Percentiles rank a stretch among this genome's conserved stretches.
These are phyloP conservation scores for Cyanistes caeruleus DNA, from an alignment of 2,113 vertebrate species.

Conservation along the genomic window DNA sequence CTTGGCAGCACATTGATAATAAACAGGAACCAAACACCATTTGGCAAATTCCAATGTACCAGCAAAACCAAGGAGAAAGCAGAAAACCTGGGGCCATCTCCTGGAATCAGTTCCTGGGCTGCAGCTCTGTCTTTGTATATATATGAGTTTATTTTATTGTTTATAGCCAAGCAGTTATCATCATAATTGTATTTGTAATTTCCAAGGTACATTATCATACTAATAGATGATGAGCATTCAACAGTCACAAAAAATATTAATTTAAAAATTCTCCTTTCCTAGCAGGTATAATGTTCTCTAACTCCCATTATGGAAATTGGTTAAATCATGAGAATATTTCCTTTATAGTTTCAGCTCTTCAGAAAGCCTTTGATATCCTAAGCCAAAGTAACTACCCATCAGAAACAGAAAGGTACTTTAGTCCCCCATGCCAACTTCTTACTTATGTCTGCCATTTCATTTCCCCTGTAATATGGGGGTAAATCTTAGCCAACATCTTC, in stretches of 20 bases:
- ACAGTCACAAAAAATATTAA: conserved; percentile 22
- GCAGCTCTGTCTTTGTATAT: background rate
- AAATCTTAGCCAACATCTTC: conserved; percentile 31
- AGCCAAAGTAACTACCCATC: conserved; percentile 34
- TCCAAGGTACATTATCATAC: background rate
- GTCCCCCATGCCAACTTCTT: conserved; percentile 31
- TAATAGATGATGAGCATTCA: conserved; percentile 11
- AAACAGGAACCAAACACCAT: background rate
- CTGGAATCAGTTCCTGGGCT: background rate
- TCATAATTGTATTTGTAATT: conserved; percentile 27
- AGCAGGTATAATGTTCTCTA: conserved; percentile 21
- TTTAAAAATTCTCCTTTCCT: conserved; percentile 36
- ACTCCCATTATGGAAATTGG: conserved; percentile 38
- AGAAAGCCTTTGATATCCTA: conserved; percentile 40
- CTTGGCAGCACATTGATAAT: background rate
- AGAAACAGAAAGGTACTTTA: conserved; percentile 7
- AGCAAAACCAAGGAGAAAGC: background rate
- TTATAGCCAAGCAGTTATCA: background rate
- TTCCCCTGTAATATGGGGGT: background rate
- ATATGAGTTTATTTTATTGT: background rate
- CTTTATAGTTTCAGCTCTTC: conserved; percentile 23
- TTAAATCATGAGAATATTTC: conserved; percentile 44
- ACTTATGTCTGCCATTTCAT: conserved; percentile 39
- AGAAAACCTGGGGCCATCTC: background rate
- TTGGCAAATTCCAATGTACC: background rate